Percentiles rank a stretch among this genome's conserved stretches.
phyloP scores from a whole-genome alignment of 2,113 vertebrate species.

The Gasterosteus aculeatus region DNA sequence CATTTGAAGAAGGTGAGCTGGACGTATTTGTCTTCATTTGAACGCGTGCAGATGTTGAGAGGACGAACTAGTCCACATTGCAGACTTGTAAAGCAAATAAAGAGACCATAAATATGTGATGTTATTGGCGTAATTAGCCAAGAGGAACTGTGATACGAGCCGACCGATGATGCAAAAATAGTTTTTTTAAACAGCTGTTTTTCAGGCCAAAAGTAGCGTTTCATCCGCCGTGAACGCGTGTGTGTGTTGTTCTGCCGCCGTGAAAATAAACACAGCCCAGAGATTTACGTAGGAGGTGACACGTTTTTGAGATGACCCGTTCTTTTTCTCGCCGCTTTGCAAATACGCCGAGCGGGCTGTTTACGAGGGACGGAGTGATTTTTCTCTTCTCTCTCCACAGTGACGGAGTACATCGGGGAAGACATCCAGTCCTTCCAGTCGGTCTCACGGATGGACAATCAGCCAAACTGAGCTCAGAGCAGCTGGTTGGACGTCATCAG shows the following conservation, averaged over 20 bases:
- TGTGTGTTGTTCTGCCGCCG: not conserved
- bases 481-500: slow-evolving; percentile 38
- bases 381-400: slow-evolving; percentile 61
- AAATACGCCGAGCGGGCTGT: not conserved
- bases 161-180: not conserved
- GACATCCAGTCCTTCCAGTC: slow-evolving; percentile 80
- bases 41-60: not conserved
- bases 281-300: not conserved
- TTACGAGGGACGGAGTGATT: not conserved
- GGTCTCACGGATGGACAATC: slow-evolving; percentile 73
- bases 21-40: not conserved
- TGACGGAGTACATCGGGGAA: slow-evolving; percentile 84
- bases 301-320: not conserved
- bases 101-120: not conserved
- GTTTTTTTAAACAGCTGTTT: not conserved
- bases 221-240: not conserved
- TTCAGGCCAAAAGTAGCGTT: not conserved
- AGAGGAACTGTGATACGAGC: not conserved
- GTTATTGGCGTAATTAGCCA: not conserved
- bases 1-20: slow-evolving; percentile 82
- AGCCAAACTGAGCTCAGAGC: slow-evolving; percentile 72
- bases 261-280: not conserved
- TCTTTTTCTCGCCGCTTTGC: not conserved
- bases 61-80: not conserved
- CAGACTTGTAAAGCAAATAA: not conserved